Evolutionary conservation across 2,797 vertebrate genomes (phyloP), one percentile per base, ranked within the genome.

Genomic region (Pantherophis vulpinus): DNA sequence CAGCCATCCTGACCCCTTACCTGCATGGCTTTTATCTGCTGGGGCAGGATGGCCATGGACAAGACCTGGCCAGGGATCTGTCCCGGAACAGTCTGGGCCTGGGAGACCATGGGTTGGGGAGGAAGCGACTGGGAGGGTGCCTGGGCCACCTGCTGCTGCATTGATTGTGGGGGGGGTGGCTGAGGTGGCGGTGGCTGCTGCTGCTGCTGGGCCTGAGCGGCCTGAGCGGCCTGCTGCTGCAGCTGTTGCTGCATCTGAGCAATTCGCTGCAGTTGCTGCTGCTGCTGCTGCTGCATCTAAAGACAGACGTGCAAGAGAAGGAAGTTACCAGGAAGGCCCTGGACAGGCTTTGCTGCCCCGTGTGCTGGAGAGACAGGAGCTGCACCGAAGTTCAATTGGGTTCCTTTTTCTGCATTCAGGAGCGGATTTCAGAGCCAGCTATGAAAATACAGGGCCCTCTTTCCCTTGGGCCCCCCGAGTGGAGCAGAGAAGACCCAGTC

Each of bases 11-110:
- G 42, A 93, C 91, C 90, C 60, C 96, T 97, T 96, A 99, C 98
- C 98, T 99, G 98, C 93, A 98, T 97, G 92, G 98, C 98, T 96
- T 99, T 99, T 54, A 98, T 97, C 58, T 99, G 98, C 14, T 98
- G 98, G 0, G 98, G 97, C 10, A 98, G 32, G 93, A 98, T 97
- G 74, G 97, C 97, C 91, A 98, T 97, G 92, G 98, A 95, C 93
- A 98, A 98, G 66, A 98, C 98, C 95, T 98, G 98, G 87, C 97
- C 42, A 0, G 98, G 91, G 96, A 99, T 98, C 95, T 98, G 98
- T 93, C 98, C 98, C 0, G 98, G 94, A 87, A 98, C 97, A 70
- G 98, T 95, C 94, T 99, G 97, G 37, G 98, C 97, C 95, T 98
- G 99, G 1, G 98, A 97, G 6, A 98, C 98, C 98, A 99, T 97